These are phyloP conservation scores for Pissodes strobi DNA, from an alignment of 1,140 invertebrate species.

Conservation along the genomic window DNA sequence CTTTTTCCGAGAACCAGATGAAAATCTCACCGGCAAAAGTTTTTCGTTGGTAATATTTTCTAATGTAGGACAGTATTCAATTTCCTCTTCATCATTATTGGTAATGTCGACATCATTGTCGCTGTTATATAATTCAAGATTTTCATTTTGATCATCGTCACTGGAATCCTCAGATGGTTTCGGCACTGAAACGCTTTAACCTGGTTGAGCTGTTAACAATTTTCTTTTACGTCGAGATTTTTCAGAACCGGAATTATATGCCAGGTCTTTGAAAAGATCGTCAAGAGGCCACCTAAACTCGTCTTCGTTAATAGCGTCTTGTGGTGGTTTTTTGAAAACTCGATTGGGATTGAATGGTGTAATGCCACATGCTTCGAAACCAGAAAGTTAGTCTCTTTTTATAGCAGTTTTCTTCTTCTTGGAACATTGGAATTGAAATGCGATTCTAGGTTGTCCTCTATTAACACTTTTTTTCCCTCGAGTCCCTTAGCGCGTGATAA, in stretches of 20 bases:
- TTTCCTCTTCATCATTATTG: not conserved
- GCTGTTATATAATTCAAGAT: slow-evolving; percentile 6
- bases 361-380: slow-evolving; percentile 6
- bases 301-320: too few species aligned
- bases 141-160: not conserved
- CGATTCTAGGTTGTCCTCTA: too few species aligned
- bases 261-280: not conserved
- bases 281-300: not conserved
- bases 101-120: not conserved
- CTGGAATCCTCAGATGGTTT: not conserved
- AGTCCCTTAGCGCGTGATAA: slow-evolving; percentile 14
- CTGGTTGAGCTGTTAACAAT: too few species aligned
- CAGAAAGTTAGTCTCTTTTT: slow-evolving; percentile 15
- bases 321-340: too few species aligned
- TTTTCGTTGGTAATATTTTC: too few species aligned
- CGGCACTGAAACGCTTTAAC: too few species aligned
- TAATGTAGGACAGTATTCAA: too few species aligned
- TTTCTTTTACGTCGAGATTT: too few species aligned
- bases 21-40: slow-evolving; percentile 20
- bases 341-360: too few species aligned
- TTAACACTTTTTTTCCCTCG: slow-evolving; percentile 1
- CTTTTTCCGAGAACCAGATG: slow-evolving; percentile 27
- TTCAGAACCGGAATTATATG: too few species aligned
- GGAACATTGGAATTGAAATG: slow-evolving; percentile 3
- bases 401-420: slow-evolving; percentile 3